Evolutionary conservation across 2,888 invertebrate species (phyloP).

Genomic region (Apamea sordens): DNA sequence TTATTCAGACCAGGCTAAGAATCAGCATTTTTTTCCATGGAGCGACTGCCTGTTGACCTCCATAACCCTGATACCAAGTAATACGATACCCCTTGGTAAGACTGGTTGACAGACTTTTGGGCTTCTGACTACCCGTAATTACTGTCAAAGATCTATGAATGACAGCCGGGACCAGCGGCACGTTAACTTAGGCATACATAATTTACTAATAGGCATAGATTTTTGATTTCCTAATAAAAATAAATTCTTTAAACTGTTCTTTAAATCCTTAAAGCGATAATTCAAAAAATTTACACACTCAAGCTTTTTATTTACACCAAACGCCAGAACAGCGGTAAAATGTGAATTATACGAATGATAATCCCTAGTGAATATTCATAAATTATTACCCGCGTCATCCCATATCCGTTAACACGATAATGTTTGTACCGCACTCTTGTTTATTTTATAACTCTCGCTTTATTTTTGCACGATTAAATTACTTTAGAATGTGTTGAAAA

Average conservation of each 20-base stretch:
- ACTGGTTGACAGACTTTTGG: background rate
- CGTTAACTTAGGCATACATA: too few relatives aligned
- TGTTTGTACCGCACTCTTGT: slow-evolving; percentile 47
- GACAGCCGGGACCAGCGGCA: background rate
- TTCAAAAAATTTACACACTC: background rate
- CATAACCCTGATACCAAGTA: too few relatives aligned
- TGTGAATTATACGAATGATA: slow-evolving; percentile 62
- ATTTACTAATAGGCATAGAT: too few relatives aligned
- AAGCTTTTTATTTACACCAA: slow-evolving; percentile 20
- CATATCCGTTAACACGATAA: slow-evolving; percentile 56
- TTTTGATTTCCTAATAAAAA: too few relatives aligned
- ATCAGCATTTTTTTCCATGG: too few relatives aligned
- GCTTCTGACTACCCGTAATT: background rate
- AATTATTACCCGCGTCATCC: slow-evolving; percentile 60
- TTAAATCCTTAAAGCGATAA: too few relatives aligned
- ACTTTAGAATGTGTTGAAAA: background rate
- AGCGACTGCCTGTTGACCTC: too few relatives aligned
- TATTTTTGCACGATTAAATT: background rate
- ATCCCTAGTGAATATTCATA: slow-evolving; percentile 67
- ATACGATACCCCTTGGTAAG: too few relatives aligned
- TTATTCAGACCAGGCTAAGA: background rate
- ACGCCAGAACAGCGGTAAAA: slow-evolving; percentile 50
- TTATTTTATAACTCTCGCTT: slow-evolving; percentile 34
- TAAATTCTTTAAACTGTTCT: too few relatives aligned
- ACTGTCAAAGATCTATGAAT: background rate